Percentiles rank a stretch among this genome's conserved stretches.
phyloP scores from a whole-genome alignment of 2,113 vertebrate genomes.

The Cyanocitta stelleri region DNA sequence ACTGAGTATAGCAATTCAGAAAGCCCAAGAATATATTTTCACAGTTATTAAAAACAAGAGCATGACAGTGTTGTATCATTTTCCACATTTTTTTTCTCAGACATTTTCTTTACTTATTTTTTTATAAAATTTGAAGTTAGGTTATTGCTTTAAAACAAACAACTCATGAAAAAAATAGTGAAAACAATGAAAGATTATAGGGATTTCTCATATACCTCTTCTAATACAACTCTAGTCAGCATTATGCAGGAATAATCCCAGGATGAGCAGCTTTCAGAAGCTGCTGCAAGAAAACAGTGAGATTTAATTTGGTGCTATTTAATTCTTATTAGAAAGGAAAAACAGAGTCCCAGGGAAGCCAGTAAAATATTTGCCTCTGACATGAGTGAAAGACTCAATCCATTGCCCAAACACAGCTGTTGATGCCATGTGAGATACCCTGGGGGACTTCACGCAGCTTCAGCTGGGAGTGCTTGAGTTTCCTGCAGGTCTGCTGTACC shows the following conservation, averaged over 20 bases:
- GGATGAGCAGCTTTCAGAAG: neutral
- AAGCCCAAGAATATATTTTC: slow-evolving; percentile 4
- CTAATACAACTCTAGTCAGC: neutral
- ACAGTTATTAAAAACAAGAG: neutral
- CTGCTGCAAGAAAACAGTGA: neutral
- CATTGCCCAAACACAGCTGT: neutral
- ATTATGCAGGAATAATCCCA: neutral
- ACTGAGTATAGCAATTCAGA: neutral
- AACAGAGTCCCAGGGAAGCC: neutral
- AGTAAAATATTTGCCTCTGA: neutral
- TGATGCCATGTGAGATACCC: neutral
- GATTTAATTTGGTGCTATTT: neutral
- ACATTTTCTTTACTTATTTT: neutral
- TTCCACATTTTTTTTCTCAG: neutral
- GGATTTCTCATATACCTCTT: neutral
- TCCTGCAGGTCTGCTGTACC: neutral
- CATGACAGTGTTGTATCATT: neutral
- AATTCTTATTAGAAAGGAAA: neutral
- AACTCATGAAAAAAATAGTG: neutral
- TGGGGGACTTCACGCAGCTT: neutral
- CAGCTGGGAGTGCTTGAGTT: neutral
- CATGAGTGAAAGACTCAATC: neutral
- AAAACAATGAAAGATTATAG: neutral
- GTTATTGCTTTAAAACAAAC: neutral
- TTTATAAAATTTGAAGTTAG: neutral